phyloP scores from a whole-genome alignment of 2,888 invertebrate genomes.

The Brachynemurus nebulosus region DNA sequence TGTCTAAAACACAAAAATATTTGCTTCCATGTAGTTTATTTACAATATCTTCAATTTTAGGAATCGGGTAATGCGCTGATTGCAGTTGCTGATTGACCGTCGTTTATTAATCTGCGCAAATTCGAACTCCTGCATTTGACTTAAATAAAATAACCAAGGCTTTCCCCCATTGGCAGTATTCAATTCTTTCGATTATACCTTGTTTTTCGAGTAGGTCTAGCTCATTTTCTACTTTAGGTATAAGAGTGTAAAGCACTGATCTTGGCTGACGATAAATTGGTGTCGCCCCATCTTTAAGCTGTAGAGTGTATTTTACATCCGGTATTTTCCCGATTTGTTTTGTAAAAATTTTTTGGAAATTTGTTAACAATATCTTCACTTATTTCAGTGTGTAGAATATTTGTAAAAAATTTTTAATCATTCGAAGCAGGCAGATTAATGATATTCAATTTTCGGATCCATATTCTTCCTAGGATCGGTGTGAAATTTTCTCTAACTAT shows the following conservation, averaged over 20 bases:
- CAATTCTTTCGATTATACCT: neutral
- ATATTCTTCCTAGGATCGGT: neutral
- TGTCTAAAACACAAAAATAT: slow-evolving; percentile 17
- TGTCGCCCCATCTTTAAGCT: neutral
- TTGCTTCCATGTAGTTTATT: slow-evolving; percentile 14
- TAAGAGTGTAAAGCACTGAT: neutral
- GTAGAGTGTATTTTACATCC: neutral
- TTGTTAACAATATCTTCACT: no score
- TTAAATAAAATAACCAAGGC: slow-evolving; percentile 11
- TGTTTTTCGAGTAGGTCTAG: neutral
- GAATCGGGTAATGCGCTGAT: slow-evolving; percentile 22
- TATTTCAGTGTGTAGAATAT: no score
- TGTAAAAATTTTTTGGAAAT: neutral
- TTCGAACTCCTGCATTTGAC: no score
- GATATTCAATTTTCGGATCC: no score
- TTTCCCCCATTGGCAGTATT: slow-evolving; percentile 2
- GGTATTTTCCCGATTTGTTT: neutral
- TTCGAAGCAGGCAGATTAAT: no score
- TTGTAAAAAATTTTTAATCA: no score
- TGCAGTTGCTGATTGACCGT: slow-evolving; percentile 9
- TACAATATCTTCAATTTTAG: slow-evolving; percentile 16
- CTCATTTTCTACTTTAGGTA: neutral
- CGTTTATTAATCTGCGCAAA: slow-evolving; percentile 10
- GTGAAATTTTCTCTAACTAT: neutral
- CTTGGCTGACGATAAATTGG: neutral